A percentile compares a stretch with the other conserved stretches of the same genome.
Evolutionary conservation across 2,888 invertebrate species (phyloP).

Genomic region (Microchrysa polita): DNA sequence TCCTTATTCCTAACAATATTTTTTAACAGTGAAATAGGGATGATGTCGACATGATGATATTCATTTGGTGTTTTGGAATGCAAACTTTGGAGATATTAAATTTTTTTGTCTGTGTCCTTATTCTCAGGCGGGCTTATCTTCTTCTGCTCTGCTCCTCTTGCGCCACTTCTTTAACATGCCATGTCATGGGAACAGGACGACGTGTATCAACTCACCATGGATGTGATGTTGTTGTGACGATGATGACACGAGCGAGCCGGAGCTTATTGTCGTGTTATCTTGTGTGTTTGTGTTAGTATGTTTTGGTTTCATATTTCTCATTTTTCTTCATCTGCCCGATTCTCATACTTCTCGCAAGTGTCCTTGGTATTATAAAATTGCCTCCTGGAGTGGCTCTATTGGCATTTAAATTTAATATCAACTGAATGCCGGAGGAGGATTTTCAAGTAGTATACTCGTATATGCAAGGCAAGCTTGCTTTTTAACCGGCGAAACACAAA

Average conservation of each 20-base stretch:
- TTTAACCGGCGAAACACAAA: no score
- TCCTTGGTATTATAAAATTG: conserved; percentile 40
- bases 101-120: conserved; percentile 33
- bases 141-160: no score
- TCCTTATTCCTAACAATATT: neutral
- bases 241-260: no score
- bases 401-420: conserved; percentile 45
- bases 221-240: neutral
- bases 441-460: no score
- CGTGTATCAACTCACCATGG: neutral
- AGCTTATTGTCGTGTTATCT: conserved; percentile 41
- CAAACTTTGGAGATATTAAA: conserved; percentile 39
- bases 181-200: neutral
- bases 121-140: conserved; percentile 15
- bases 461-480: no score
- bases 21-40: conserved; percentile 19
- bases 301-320: neutral
- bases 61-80: conserved; percentile 35
- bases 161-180: neutral
- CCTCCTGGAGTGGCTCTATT: conserved; percentile 44
- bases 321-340: no score
- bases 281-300: no score
- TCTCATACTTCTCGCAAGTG: neutral
- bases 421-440: conserved; percentile 32
- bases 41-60: conserved; percentile 36